Base-by-base conservation (phyloP, 2,888 invertebrate species). In the Aethes cnicana region DNA sequence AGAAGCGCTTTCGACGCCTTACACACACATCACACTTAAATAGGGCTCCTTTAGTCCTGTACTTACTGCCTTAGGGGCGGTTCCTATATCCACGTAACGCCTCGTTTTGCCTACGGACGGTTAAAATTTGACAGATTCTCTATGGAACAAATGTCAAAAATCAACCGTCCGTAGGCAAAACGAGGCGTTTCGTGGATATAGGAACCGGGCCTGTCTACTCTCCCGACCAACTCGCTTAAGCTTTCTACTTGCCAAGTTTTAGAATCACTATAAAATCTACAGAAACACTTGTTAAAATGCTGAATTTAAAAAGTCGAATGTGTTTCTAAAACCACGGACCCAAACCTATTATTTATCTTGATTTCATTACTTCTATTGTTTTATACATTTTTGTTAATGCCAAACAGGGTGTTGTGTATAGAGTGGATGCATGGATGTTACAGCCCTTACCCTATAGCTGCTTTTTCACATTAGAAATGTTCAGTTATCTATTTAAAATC, bases 1-100 rank as follows among this genome's bases (percentile, higher is more conserved):
- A 62, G 56, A 56, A 63, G 64, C 56, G 69, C 72, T 75, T 74
- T 43, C 62, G 26, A 60, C 53, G 62, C 68, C 57, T 59, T 65
- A 68, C 67, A 50, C 35, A 72, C 69, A 75, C 70, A 67, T 62
- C 36, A 69, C 66, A 63, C 52, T 47, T 62, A 61, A 20, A 20
- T 59, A 49, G 55, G 56, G 49, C 61, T 63, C 62, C 63, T 67
- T 56, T 56, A 36, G 49, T 57, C 44, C 44, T 52, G 44, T 39
- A 28, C 17, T 37, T 8, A 23, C 11, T 33, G 28, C 26, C n/a
- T n/a, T n/a, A n/a, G n/a, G n/a, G n/a, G n/a, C n/a, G n/a, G n/a
- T n/a, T n/a, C n/a, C n/a, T n/a, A n/a, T n/a, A n/a, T n/a, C n/a
- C n/a, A n/a, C n/a, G n/a, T n/a, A n/a, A n/a, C n/a, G n/a, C n/a